Conservation (phyloP, 2,797 vertebrate species). For the Vireo griseus region DNA sequence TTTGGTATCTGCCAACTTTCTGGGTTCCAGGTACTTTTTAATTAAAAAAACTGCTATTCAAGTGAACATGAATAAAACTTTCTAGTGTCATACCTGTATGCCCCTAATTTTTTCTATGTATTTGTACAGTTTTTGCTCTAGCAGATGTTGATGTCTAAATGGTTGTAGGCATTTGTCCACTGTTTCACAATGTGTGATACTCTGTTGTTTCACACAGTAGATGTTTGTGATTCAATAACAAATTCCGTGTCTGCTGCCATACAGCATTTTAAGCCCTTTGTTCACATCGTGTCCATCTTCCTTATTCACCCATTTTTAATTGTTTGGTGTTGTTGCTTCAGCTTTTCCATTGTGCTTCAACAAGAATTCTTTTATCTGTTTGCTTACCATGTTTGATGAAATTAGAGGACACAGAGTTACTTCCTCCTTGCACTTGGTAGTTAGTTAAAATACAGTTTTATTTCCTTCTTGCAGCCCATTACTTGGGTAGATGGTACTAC, state of each 20-base stretch:
- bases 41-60: background rate
- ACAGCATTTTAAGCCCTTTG: background rate
- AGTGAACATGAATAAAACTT: background rate
- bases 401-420: background rate
- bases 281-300: background rate
- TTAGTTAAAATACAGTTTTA: background rate
- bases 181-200: fast-evolving
- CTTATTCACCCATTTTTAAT: background rate
- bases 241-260: background rate
- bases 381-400: background rate
- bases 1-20: background rate
- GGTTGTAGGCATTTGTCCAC: background rate
- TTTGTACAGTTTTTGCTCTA: background rate
- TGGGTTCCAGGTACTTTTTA: background rate
- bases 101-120: background rate
- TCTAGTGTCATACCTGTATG: background rate
- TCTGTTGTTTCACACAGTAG: background rate
- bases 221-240: background rate
- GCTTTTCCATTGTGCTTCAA: background rate
- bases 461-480: background rate
- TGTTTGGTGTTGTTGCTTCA: background rate
- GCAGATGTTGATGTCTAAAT: background rate
- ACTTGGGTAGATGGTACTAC: background rate
- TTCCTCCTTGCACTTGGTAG: background rate
- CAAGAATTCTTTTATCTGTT: background rate